Percentiles rank a stretch among this genome's conserved stretches.
Evolutionary conservation across 2,888 invertebrate species (phyloP).

Genomic region (Monoplex corrugatus): DNA sequence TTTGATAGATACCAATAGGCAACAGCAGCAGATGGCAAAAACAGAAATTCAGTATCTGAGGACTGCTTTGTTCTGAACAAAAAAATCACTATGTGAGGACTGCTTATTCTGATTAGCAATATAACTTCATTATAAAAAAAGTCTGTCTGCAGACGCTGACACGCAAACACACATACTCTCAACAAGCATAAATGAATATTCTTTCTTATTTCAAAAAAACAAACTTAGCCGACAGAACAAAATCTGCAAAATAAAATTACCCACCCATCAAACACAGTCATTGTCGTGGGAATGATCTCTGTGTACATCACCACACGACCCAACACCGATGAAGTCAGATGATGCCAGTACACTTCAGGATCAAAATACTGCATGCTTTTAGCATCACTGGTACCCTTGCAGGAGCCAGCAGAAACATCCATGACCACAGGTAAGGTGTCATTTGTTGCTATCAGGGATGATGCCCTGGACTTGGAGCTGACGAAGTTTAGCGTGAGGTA

Average conservation of each 20-base stretch:
- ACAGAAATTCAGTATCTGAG: too few species aligned
- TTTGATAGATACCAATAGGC: too few species aligned
- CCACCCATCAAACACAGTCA: constrained; percentile 85
- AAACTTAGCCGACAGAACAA: neutral
- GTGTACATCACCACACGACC: constrained; percentile 92
- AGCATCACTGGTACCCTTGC: constrained; percentile 36
- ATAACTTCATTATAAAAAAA: neutral
- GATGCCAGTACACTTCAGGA: constrained; percentile 64
- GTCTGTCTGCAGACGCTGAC: neutral
- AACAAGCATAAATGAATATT: neutral
- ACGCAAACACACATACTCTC: constrained; percentile 59
- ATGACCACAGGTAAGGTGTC: constrained; percentile 64
- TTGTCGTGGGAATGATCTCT: constrained; percentile 90
- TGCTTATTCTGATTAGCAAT: too few species aligned
- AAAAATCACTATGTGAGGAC: too few species aligned
- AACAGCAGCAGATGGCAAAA: too few species aligned
- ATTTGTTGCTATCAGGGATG: constrained; percentile 20
- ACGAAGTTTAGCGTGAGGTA: constrained; percentile 67
- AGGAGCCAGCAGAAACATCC: constrained; percentile 21
- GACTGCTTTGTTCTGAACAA: too few species aligned
- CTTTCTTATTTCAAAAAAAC: neutral
- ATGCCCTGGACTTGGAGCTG: neutral
- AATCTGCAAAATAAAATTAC: constrained; percentile 48
- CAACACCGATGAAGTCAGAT: constrained; percentile 87
- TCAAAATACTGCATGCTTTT: constrained; percentile 60